Conservation (phyloP, 2,888 invertebrate genomes). For the Spilosoma lubricipeda region DNA sequence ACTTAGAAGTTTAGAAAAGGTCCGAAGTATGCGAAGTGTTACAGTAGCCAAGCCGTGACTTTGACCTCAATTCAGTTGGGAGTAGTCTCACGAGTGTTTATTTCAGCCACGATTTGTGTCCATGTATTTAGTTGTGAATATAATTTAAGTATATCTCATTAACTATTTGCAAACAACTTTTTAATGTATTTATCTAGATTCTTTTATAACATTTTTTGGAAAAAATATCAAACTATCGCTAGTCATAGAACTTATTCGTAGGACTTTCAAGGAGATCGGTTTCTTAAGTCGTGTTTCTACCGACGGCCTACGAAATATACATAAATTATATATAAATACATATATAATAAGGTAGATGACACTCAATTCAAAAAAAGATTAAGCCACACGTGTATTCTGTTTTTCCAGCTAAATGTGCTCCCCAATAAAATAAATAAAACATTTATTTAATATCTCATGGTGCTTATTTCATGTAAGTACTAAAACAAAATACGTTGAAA, state of each 20-base stretch:
- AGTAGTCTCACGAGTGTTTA: constrained; percentile 67
- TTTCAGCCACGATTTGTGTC: constrained; percentile 64
- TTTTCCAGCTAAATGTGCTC: neutral
- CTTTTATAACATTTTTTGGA: no score
- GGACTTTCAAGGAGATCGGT: no score
- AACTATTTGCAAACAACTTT: no score
- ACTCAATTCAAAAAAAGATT: no score
- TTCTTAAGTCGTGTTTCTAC: neutral
- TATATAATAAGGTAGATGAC: no score
- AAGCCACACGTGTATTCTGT: neutral
- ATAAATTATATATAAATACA: neutral
- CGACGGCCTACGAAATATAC: neutral
- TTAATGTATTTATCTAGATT: no score
- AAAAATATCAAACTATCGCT: no score
- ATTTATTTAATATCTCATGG: neutral
- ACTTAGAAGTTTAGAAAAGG: constrained; percentile 15
- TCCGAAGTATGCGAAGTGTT: constrained; percentile 34
- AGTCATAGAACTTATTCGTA: neutral
- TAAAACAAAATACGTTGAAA: neutral
- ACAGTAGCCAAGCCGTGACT: constrained; percentile 59
- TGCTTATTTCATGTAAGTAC: neutral
- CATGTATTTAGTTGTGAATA: constrained; percentile 45
- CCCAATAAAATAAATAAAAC: neutral
- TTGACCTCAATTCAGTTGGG: constrained; percentile 68
- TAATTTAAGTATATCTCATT: no score